phyloP scores from a whole-genome alignment of 1,140 invertebrate genomes.

The Pinna nobilis region DNA sequence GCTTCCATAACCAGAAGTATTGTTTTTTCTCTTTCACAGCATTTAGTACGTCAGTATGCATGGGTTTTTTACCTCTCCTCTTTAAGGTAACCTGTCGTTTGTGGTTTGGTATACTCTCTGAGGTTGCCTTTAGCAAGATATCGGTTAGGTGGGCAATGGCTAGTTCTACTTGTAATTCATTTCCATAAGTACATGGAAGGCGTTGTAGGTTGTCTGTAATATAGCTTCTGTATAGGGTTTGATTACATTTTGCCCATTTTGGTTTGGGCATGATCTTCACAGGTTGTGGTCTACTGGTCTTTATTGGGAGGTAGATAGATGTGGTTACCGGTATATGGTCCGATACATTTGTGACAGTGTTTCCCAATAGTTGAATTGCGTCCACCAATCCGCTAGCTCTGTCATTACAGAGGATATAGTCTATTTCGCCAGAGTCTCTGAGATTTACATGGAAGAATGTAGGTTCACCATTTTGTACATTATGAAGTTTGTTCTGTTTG shows the following conservation, averaged over 20 bases:
- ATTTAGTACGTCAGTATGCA: neutral
- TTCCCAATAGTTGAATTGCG: too few species aligned
- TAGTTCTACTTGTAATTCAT: neutral
- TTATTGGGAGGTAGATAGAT: neutral
- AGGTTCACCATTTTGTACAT: neutral
- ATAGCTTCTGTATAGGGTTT: neutral
- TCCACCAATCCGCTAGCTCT: neutral
- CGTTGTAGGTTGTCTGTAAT: neutral
- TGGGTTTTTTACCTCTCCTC: neutral
- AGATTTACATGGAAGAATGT: neutral
- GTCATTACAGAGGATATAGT: conserved; percentile 1
- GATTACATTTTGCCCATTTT: neutral
- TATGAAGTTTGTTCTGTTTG: neutral
- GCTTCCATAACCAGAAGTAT: neutral
- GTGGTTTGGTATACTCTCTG: neutral
- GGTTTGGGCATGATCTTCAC: neutral
- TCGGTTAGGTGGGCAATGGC: too few species aligned
- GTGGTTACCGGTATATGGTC: neutral
- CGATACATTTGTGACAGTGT: neutral
- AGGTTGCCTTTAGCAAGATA: neutral
- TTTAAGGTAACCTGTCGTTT: neutral
- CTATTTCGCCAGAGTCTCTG: neutral
- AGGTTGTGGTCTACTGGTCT: neutral
- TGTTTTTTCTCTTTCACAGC: neutral
- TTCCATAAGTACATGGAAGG: neutral